Percentiles rank a stretch among this genome's conserved stretches.
These are phyloP conservation scores for Meloidogyne exigua DNA, from an alignment of 1,140 invertebrate genomes.

Conservation along the genomic window DNA sequence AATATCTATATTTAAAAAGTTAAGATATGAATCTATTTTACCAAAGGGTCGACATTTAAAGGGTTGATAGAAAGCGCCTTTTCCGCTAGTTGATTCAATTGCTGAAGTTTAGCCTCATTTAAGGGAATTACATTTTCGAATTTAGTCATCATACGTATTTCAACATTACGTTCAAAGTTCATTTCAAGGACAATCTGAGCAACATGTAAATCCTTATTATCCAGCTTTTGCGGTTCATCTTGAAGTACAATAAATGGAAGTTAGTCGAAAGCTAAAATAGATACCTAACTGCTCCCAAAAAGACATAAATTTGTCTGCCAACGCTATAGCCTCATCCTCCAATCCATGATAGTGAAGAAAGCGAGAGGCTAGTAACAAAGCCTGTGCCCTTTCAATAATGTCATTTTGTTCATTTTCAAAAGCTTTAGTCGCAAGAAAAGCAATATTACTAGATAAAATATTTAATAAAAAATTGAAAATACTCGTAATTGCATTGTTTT, in stretches of 20 bases:
- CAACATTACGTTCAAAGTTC: background rate
- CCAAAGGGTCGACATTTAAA: constrained; percentile 26
- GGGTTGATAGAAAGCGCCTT: constrained; percentile 19
- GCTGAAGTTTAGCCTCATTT: background rate
- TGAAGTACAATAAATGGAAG: background rate
- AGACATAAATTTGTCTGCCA: constrained; percentile 9
- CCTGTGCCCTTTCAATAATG: background rate
- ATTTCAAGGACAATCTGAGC: constrained; percentile 16
- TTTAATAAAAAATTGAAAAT: background rate
- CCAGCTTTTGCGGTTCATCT: constrained; percentile 14
- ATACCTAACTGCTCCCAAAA: constrained; percentile 23
- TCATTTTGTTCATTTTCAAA: constrained; percentile 6
- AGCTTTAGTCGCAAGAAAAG: background rate
- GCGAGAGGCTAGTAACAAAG: constrained; percentile 10
- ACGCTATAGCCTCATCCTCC: background rate
- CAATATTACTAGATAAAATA: constrained; percentile 4
- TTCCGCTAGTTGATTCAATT: constrained; percentile 8
- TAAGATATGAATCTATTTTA: background rate
- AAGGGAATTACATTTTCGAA: background rate
- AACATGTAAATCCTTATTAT: constrained; percentile 16
- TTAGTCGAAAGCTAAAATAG: background rate
- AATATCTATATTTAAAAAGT: background rate
- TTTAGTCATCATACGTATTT: no score
- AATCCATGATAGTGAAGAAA: constrained; percentile 17
- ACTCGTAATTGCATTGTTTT: constrained; percentile 10